A percentile compares a stretch with the other conserved stretches of the same genome.
Evolutionary conservation across 2,797 vertebrate species (phyloP).

Genomic region (Micrastur ruficollis): DNA sequence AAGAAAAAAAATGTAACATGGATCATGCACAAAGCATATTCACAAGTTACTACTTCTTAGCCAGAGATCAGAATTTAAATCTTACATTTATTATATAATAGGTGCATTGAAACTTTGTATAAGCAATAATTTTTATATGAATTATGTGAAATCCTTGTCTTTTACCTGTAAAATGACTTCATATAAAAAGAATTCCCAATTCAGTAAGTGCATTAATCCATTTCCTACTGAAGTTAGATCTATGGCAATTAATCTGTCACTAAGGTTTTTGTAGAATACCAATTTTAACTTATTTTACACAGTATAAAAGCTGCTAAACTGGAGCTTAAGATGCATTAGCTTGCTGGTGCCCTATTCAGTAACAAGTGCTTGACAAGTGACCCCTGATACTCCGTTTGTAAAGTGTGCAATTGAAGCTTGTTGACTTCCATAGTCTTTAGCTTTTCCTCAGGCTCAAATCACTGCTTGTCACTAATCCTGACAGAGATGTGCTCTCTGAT

Average conservation of each 20-base stretch:
- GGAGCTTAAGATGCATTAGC: background rate
- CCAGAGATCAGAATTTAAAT: background rate
- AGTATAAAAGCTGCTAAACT: constrained; percentile 23
- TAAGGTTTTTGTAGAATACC: background rate
- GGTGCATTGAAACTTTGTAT: background rate
- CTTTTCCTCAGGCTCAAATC: constrained; percentile 91
- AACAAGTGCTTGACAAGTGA: constrained; percentile 55
- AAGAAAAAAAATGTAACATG: background rate
- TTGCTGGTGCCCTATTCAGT: constrained; percentile 56
- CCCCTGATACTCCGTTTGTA: constrained; percentile 28
- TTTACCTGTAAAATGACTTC: constrained; percentile 6
- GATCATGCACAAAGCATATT: background rate
- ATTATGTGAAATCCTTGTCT: background rate
- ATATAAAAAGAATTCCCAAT: constrained; percentile 28
- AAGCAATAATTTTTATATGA: background rate
- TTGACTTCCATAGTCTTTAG: constrained; percentile 68
- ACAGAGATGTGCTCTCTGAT: constrained; percentile 88
- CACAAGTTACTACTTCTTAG: background rate
- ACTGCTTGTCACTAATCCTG: constrained; percentile 84
- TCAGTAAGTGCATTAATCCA: background rate
- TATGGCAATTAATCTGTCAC: constrained; percentile 22
- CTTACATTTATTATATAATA: background rate
- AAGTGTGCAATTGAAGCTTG: constrained; percentile 24
- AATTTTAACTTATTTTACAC: background rate
- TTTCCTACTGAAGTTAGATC: constrained; percentile 20